phyloP scores from a whole-genome alignment of 2,888 invertebrate genomes.

The Orchestes rusci region DNA sequence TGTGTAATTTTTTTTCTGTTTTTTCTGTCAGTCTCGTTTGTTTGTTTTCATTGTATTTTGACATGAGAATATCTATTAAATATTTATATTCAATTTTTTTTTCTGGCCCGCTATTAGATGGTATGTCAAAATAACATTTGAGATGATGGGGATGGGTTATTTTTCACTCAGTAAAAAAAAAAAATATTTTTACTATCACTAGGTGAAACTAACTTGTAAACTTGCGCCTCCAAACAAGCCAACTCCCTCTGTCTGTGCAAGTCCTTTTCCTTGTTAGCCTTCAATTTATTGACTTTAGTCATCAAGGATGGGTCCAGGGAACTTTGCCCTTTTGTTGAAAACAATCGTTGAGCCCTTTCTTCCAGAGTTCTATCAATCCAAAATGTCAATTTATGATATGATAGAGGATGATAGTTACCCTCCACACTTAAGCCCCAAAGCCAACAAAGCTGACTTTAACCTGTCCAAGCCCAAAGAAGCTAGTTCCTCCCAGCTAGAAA shows the following conservation, averaged over 20 bases:
- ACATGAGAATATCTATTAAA: no score
- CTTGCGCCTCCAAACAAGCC: slow-evolving; percentile 80
- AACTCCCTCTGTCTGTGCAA: slow-evolving; percentile 76
- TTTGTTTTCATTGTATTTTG: no score
- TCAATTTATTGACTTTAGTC: slow-evolving; percentile 81
- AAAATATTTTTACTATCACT: no score
- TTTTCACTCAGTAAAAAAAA: no score
- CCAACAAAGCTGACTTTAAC: slow-evolving; percentile 94
- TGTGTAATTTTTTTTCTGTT: no score
- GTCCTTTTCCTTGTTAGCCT: slow-evolving; percentile 54
- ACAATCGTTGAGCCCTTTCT: slow-evolving; percentile 93
- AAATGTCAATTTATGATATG: background rate
- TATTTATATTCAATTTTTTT: no score
- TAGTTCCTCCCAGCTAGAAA: slow-evolving; percentile 94
- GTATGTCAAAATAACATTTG: no score
- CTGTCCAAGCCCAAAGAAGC: slow-evolving; percentile 95
- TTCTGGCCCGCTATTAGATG: no score
- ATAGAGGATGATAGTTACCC: slow-evolving; percentile 50
- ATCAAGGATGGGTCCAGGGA: slow-evolving; percentile 86
- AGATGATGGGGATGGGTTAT: no score
- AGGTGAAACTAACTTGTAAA: slow-evolving; percentile 64
- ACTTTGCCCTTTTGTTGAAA: slow-evolving; percentile 91
- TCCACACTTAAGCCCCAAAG: slow-evolving; percentile 94
- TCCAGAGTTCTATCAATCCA: slow-evolving; percentile 79
- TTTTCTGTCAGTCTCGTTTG: no score